Percentiles rank a stretch among this genome's conserved stretches.
phyloP scores from a whole-genome alignment of 2,888 invertebrate genomes.

The Polydrusus tereticollis region DNA sequence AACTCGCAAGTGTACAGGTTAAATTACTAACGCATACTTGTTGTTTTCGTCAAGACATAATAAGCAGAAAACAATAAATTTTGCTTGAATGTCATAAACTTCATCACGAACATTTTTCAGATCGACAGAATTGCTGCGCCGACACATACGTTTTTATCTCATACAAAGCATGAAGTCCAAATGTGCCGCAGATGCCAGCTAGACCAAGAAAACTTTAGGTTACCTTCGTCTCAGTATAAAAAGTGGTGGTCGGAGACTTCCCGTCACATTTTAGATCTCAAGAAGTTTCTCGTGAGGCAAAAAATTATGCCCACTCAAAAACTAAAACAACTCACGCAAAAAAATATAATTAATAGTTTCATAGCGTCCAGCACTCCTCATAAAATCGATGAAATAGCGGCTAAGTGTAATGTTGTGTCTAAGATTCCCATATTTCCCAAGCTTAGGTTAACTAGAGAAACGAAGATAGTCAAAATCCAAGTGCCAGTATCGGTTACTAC shows the following conservation, averaged over 20 bases:
- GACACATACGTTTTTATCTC: constrained; percentile 75
- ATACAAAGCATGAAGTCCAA: constrained; percentile 62
- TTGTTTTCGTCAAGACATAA: too few species aligned
- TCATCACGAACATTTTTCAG: constrained; percentile 60
- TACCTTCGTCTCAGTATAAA: constrained; percentile 58
- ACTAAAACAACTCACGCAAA: constrained; percentile 51
- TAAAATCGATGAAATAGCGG: constrained; percentile 63
- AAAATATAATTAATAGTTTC: constrained; percentile 55
- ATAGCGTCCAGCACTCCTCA: constrained; percentile 17
- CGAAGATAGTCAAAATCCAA: constrained; percentile 65
- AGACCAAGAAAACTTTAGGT: constrained; percentile 41
- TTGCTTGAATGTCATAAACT: too few species aligned
- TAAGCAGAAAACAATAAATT: too few species aligned
- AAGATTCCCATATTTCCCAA: constrained; percentile 63
- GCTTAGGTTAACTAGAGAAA: constrained; percentile 60
- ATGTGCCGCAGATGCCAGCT: constrained; percentile 52
- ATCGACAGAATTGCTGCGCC: constrained; percentile 76
- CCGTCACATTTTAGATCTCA: constrained; percentile 61
- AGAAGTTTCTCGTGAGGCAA: constrained; percentile 60
- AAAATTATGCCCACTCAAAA: constrained; percentile 59
- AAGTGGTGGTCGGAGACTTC: constrained; percentile 66
- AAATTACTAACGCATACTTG: too few species aligned
- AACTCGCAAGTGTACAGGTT: too few species aligned
- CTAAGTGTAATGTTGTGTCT: constrained; percentile 55
- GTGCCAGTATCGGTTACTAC: constrained; percentile 62